Evolutionary conservation across 2,113 vertebrate species (phyloP).

Genomic region (Microtus montanus): DNA sequence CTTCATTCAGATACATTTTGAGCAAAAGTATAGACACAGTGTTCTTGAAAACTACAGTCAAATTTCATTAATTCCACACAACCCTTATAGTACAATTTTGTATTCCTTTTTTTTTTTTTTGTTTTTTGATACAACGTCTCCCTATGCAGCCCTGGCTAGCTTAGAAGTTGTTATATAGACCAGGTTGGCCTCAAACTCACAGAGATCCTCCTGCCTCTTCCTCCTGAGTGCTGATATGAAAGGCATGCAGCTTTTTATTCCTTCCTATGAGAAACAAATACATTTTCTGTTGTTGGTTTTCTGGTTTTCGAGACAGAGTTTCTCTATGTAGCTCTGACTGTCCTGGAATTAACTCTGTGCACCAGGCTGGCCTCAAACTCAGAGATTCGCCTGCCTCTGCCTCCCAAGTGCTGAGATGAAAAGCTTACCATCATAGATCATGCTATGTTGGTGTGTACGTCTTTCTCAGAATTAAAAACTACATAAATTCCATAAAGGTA

Average conservation of each 20-base stretch:
- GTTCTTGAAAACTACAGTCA: background rate
- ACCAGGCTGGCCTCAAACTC: background rate
- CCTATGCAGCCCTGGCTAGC: background rate
- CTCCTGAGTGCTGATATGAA: background rate
- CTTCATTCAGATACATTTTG: background rate
- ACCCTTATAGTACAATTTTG: background rate
- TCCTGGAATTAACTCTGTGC: background rate
- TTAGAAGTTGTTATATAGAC: background rate
- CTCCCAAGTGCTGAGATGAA: background rate
- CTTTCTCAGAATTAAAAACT: background rate
- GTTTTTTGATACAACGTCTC: background rate
- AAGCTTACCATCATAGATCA: background rate
- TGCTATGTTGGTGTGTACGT: background rate
- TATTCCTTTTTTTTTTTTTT: background rate
- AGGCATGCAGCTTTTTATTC: background rate
- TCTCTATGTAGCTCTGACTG: background rate
- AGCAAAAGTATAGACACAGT: background rate
- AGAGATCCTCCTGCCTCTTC: background rate
- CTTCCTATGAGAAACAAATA: background rate
- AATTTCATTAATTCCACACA: background rate
- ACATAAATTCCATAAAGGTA: background rate
- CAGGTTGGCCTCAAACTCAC: background rate
- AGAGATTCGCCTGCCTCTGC: background rate
- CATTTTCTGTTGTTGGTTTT: background rate
- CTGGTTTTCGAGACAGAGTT: background rate